Conservation (phyloP, 2,113 vertebrate genomes). For the Bos indicus region DNA sequence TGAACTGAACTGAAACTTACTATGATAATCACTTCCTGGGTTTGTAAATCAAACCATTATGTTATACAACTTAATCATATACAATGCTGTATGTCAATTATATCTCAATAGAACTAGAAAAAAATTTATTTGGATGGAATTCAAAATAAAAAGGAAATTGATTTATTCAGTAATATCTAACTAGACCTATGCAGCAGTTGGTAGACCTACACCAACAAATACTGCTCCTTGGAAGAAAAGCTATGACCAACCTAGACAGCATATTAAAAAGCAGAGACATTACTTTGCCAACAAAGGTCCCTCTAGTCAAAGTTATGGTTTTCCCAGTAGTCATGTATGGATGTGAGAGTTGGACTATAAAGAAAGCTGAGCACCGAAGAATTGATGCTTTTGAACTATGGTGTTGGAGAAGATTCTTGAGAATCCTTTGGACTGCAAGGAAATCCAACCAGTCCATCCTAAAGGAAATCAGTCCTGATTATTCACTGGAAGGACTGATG, state of each 20-base stretch:
- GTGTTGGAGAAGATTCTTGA: not conserved
- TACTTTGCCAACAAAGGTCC: not conserved
- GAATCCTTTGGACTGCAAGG: not conserved
- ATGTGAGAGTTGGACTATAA: not conserved
- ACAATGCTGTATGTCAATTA: not conserved
- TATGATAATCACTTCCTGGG: not conserved
- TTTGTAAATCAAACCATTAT: not conserved
- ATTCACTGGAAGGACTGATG: not conserved
- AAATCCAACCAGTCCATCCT: not conserved
- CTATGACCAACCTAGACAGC: not conserved
- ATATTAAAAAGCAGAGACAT: not conserved
- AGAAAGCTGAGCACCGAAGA: not conserved
- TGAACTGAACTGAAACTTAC: not conserved
- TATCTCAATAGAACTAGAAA: not conserved
- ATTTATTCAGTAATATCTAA: not conserved
- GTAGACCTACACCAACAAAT: not conserved
- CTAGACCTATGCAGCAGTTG: not conserved
- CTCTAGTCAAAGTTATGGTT: not conserved
- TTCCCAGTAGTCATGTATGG: not conserved
- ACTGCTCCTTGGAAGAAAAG: not conserved
- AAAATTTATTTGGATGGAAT: not conserved
- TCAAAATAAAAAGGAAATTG: not conserved
- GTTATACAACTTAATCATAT: not conserved
- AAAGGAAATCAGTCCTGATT: not conserved
- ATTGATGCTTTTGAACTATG: not conserved